Conservation (phyloP, 2,113 vertebrate genomes). For the Ciconia maguari region DNA sequence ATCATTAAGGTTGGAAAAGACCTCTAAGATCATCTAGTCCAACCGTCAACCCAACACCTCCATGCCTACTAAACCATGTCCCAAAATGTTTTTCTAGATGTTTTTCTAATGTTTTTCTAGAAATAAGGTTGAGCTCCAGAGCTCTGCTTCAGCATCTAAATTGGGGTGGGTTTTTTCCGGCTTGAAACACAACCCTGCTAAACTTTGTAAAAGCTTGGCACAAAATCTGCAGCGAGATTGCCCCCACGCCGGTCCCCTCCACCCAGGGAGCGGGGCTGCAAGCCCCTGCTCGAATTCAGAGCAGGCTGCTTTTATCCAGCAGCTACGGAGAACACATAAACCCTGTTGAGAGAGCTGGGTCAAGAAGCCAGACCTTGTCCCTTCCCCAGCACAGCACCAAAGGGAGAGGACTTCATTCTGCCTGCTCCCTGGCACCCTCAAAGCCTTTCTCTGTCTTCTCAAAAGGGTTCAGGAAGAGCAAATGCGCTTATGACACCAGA, state of each 20-base stretch:
- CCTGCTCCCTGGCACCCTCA: neutral
- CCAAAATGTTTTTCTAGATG: too few relatives aligned
- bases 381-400: neutral
- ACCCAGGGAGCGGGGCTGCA: rapidly evolving
- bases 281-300: neutral
- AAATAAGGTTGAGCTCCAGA: neutral
- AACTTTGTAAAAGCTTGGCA: neutral
- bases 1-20: too few relatives aligned
- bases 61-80: too few relatives aligned
- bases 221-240: neutral
- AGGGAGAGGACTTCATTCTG: neutral
- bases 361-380: neutral
- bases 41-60: too few relatives aligned
- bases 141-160: neutral
- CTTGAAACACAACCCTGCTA: neutral
- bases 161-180: neutral
- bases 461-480: neutral
- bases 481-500: neutral
- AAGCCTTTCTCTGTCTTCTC: neutral
- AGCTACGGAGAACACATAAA: neutral
- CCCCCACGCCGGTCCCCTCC: neutral
- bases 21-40: too few relatives aligned
- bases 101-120: neutral
- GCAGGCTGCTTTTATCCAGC: neutral
- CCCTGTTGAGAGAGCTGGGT: neutral